Base-by-base conservation (phyloP, 2,888 invertebrate species). In the Amphipyra tragopoginis region DNA sequence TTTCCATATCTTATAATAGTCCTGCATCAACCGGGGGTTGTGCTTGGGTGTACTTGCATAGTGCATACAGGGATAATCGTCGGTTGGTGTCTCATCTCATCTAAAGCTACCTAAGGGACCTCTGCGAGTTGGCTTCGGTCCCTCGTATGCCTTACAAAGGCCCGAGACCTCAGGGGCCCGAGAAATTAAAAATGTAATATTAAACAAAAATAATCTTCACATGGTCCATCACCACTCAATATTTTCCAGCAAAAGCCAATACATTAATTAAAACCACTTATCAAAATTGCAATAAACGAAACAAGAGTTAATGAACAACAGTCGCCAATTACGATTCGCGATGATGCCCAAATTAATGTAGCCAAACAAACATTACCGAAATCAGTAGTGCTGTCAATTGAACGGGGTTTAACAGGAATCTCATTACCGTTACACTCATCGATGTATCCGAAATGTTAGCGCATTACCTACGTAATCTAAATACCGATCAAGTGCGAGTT, bases 371-470 rank as follows among this genome's bases (percentile, higher is more conserved):
- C 48, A 36, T 38, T 57, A 53, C 62, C 56, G 61, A 75, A 84
- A 81, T 81, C 82, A 79, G 77, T 79, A 69, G 70, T 77, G 65
- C 65, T 72, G 70, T 81, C 70, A 78, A 77, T 83, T 79, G 82
- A 77, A 80, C 62, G 68, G 73, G 75, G 83, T 85, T 84, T 82
- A 77, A 63, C 75, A 34, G 68, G 69, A 77, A 77, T 78, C 81
- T 85, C 86, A 86, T 87, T 86, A 87, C 72, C 51, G 70, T 40
- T 64, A 44, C 54, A 49, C 29, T 53, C 14, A 58, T 57, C 63
- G 33, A 48, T 55, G 21, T 44, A 56, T 48, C 67, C 58, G 63
- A 50, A 60, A 64, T 39, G 43, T 54, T 63, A 59, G 38, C 39
- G 47, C n/a, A n/a, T n/a, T n/a, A n/a, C n/a, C n/a, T 54, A 14